phyloP scores from a whole-genome alignment of 64 coral and sea anemone genomes.

The Pachyseris speciosa region DNA sequence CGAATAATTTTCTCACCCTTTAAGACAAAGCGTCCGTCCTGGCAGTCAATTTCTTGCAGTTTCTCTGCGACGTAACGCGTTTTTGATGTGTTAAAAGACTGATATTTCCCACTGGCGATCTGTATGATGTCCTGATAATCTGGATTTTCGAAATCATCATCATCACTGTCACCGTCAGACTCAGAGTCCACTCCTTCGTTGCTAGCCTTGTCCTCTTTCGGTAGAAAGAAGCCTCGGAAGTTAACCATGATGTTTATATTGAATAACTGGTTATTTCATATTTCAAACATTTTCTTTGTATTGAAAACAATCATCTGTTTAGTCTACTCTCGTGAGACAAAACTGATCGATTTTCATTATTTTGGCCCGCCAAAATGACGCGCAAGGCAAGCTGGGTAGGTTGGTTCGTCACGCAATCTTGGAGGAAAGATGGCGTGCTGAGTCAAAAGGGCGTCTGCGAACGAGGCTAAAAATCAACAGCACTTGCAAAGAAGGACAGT shows the following conservation, averaged over 20 bases:
- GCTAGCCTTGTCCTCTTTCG: not conserved
- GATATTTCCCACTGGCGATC: not conserved
- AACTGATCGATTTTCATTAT: no score
- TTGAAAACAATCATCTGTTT: no score
- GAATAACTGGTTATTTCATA: not conserved
- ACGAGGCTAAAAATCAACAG: no score
- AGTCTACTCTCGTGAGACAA: no score
- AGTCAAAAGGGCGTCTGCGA: no score
- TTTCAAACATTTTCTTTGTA: not conserved
- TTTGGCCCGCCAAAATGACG: no score
- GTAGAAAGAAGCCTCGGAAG: not conserved
- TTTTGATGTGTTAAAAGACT: not conserved
- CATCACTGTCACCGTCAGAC: not conserved
- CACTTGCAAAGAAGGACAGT: no score
- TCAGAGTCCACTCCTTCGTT: not conserved
- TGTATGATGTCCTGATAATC: not conserved
- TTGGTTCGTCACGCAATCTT: no score
- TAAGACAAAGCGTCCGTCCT: not conserved
- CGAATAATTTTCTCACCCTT: not conserved
- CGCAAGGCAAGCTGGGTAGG: no score
- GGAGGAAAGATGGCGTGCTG: no score
- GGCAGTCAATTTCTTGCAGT: not conserved
- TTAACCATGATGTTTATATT: not conserved
- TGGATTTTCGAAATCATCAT: not conserved
- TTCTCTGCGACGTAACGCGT: not conserved